Percentiles rank a stretch among this genome's conserved stretches.
Evolutionary conservation across 2,113 vertebrate species (phyloP).

Genomic region (Benitochromis conjunctus): DNA sequence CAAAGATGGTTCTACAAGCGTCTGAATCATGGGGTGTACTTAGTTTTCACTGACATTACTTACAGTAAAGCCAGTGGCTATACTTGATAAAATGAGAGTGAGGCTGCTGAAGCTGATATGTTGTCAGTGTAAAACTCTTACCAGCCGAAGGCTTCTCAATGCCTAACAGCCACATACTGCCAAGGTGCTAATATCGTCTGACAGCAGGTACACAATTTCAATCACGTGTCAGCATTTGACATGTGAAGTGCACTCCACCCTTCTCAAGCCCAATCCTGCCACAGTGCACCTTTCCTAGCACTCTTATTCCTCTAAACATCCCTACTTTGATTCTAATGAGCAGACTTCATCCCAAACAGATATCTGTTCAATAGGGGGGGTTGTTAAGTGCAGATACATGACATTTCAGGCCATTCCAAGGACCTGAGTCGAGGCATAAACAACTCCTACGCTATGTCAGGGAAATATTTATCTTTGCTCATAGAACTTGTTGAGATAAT

Average conservation of each 20-base stretch:
- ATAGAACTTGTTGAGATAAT: conserved; percentile 66
- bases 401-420: conserved; percentile 65
- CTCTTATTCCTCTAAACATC: background rate
- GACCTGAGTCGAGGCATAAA: conserved; percentile 63
- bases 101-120: background rate
- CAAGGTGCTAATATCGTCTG: background rate
- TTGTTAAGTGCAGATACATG: conserved; percentile 55
- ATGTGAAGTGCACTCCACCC: background rate
- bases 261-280: conserved; percentile 44
- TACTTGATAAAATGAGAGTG: conserved; percentile 1
- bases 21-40: background rate
- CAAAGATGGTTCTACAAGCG: background rate
- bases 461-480: conserved; percentile 73
- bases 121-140: background rate
- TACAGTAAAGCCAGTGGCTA: background rate
- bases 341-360: conserved; percentile 46
- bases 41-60: background rate
- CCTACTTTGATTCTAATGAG: conserved; percentile 23
- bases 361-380: conserved; percentile 35
- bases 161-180: background rate
- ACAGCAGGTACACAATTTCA: conserved; percentile 7
- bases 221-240: conserved; percentile 19
- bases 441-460: conserved; percentile 56
- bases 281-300: conserved; percentile 1
- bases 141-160: background rate